These are phyloP conservation scores for Amblyjoppa proteus DNA, from an alignment of 2,888 invertebrate species.

Conservation along the genomic window DNA sequence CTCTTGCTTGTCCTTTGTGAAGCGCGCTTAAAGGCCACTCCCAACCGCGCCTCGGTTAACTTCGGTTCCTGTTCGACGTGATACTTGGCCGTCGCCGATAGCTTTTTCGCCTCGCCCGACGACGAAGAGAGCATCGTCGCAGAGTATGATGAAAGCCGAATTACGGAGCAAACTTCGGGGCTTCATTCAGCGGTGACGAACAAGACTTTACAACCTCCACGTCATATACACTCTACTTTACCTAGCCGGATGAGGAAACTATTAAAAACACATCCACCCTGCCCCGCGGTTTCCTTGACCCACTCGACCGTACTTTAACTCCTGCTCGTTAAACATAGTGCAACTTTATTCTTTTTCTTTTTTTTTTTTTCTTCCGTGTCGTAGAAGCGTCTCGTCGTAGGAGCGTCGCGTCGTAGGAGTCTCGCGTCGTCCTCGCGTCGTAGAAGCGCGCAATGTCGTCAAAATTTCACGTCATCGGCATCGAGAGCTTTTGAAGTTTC, in stretches of 20 bases:
- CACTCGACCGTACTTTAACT: constrained; percentile 15
- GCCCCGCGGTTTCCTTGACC: background rate
- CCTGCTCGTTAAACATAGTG: background rate
- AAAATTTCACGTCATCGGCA: background rate
- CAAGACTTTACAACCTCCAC: constrained; percentile 9
- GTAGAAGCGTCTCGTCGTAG: background rate
- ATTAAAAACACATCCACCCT: constrained; percentile 27
- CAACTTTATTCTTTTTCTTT: constrained; percentile 5
- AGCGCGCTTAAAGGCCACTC: background rate
- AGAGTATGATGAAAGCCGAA: background rate
- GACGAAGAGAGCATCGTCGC: constrained; percentile 16
- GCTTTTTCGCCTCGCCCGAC: constrained; percentile 10
- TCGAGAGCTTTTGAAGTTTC: constrained; percentile 2
- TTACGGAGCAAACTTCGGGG: constrained; percentile 23
- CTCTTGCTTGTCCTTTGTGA: background rate
- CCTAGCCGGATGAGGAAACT: constrained; percentile 16
- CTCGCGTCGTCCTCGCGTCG: too few relatives aligned
- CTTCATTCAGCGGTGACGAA: background rate
- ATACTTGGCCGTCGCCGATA: constrained; percentile 6
- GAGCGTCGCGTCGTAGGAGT: too few relatives aligned
- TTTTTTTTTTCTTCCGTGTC: background rate
- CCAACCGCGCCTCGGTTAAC: background rate
- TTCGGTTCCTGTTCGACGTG: background rate
- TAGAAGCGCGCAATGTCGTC: too few relatives aligned
- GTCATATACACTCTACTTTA: constrained; percentile 21